Evolutionary conservation across 2,888 invertebrate species (phyloP), one percentile per base, ranked within the genome.

Genomic region (Sesamia inferens): DNA sequence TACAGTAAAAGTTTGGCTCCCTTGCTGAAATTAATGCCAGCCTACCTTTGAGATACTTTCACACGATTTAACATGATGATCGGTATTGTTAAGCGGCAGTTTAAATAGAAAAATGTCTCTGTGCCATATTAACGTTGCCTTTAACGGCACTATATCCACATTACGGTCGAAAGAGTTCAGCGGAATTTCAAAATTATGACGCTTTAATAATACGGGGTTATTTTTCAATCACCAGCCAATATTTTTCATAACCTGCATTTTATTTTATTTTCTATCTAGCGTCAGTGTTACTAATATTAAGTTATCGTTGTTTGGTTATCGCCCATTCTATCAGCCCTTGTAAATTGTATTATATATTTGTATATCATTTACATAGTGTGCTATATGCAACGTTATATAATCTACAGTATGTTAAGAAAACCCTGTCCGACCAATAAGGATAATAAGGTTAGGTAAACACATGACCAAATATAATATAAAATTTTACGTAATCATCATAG

Each of bases 31-130:
- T 86, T 78, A 82, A 86, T 78, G 71, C 71, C 64, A 79, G 79
- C 79, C 77, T 81, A 80, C 78, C 78, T 80, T 47, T 47, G 79
- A 85, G 84, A 87, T 85, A 84, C 82, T 88, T 86, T 81, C 87
- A 80, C 86, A 84, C 90, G 84, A 88, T 87, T 90, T 86, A 85
- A 85, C 86, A 84, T 85, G 84, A 85, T 88, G 85, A 89, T 88
- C 88, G 81, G 87, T 81, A 88, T 87, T 81, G 79, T 81, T 82
- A 84, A 77, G 77, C 84, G 85, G 76, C 88, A 87, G 86, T 85
- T 88, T 85, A 84, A 84, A 86, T 77, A 88, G 85, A 88, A 88
- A 88, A 87, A 85, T 85, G 70, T 78, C 68, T 78, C 74, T 78
- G 39, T 78, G 13, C 31, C 57, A 72, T 80, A 80, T 78, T 83